Percentiles rank a stretch among this genome's conserved stretches.
Conservation (phyloP, 2,888 invertebrate genomes). For the Hydraecia micacea region DNA sequence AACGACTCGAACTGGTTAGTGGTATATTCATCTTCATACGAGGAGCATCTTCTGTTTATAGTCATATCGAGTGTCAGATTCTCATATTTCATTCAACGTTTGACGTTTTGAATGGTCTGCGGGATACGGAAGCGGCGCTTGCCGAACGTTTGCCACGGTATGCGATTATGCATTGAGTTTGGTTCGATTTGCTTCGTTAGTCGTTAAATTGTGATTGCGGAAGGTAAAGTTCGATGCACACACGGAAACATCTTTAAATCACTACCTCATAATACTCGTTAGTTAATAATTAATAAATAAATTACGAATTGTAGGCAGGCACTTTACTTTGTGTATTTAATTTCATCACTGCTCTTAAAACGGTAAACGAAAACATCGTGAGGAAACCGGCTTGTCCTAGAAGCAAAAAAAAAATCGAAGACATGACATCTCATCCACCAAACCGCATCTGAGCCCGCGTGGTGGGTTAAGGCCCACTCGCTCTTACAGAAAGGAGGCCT, state of each 20-base stretch:
- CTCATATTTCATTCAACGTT: conserved; percentile 63
- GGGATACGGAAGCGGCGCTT: conserved; percentile 34
- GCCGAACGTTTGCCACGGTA: conserved; percentile 36
- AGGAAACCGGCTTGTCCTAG: too few relatives aligned
- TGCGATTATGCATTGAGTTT: conserved; percentile 28
- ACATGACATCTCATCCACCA: not conserved
- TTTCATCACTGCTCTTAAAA: too few relatives aligned
- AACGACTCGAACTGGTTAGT: conserved; percentile 34
- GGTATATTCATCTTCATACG: conserved; percentile 58
- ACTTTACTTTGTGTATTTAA: too few relatives aligned
- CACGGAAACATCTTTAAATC: not conserved
- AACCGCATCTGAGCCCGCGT: not conserved
- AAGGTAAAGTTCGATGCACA: not conserved
- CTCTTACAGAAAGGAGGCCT: not conserved
- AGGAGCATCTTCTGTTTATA: conserved; percentile 56
- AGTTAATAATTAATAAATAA: not conserved
- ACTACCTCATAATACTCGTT: not conserved
- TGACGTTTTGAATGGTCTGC: conserved; percentile 56
- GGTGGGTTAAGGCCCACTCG: not conserved
- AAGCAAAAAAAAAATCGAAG: not conserved
- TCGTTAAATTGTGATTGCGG: conserved; percentile 12
- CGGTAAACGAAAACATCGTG: too few relatives aligned
- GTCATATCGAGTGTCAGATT: conserved; percentile 55
- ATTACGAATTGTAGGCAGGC: not conserved
- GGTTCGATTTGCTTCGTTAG: conserved; percentile 22